Base-by-base conservation (phyloP, 2,888 invertebrate species). In the Hypomecis punctinalis region DNA sequence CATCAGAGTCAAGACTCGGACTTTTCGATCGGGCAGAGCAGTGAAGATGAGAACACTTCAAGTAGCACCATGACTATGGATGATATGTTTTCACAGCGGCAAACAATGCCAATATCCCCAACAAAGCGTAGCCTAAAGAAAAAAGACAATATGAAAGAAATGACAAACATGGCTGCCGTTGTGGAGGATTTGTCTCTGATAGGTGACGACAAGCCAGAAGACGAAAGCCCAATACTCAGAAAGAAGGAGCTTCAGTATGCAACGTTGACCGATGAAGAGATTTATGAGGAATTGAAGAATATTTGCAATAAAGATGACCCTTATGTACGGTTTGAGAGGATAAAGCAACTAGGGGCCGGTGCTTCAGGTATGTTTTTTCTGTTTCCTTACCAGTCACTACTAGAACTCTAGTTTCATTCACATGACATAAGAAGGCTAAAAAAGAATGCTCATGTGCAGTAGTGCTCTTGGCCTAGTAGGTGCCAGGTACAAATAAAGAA, bases 261-360 rank as follows among this genome's bases (percentile, higher is more conserved):
- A 1, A 93, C 93, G 43, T 86, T 96, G 77, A 94, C 93, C 35
- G 97, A 97, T 80, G 95, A 95, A 51, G 95, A 97, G 78, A 94
- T 97, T 39, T 97, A 97, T 84, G 95, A 94, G 8, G 96, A 97
- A 77, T 89, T 98, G 59, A 93, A 94, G 71, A 94, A 94, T 70
- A 96, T 98, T 79, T 98, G 98, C 76, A 97, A 97, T 81, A 94
- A 95, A 8, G 96, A 96, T 59, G 96, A 98, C 90, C 98, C 98
- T 0, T 94, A 95, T 70, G 93, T 95, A 33, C 95, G 97, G 71
- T 99, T 98, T 85, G 95, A 96, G 71, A 94, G 96, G 70, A 94
- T 96, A 69, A 96, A 96, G 80, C 97, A 98, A 84, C 95, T 98
- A 54, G 98, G 98, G 57, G 96, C 97, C 37, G 98, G 98, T 10